These are phyloP conservation scores for Nemapogon koenigi DNA, from an alignment of 2,888 invertebrate genomes.

Conservation along the genomic window DNA sequence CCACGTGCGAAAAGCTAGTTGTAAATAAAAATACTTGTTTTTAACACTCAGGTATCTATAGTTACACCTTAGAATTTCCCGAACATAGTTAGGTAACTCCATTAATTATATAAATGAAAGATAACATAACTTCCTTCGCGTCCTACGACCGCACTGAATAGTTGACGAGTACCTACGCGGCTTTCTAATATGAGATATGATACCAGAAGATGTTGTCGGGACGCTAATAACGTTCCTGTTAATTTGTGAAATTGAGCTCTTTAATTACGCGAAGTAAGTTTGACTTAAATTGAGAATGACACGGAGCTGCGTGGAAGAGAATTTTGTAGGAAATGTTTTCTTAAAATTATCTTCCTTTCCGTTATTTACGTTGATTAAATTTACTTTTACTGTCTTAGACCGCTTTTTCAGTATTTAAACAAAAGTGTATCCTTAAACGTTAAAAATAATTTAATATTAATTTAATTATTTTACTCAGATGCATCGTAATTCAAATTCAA, in stretches of 20 bases:
- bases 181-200: conserved; percentile 19
- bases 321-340: no score
- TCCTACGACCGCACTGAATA: conserved; percentile 22
- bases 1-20: no score
- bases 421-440: no score
- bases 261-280: conserved; percentile 4
- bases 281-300: conserved; percentile 6
- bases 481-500: no score
- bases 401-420: no score
- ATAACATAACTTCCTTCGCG: conserved; percentile 30
- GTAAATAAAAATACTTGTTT: no score
- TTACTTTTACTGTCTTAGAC: no score
- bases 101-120: conserved; percentile 49
- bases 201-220: conserved; percentile 4
- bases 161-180: conserved; percentile 28
- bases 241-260: conserved; percentile 8
- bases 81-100: conserved; percentile 41
- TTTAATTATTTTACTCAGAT: no score
- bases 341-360: no score
- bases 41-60: background rate
- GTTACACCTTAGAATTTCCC: conserved; percentile 1
- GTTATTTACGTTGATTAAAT: no score
- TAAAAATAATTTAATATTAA: no score
- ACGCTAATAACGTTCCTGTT: background rate
- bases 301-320: no score